Percentiles rank a stretch among this genome's conserved stretches.
Conservation (phyloP, 2,888 invertebrate species). For the Falcaria lacertinaria region DNA sequence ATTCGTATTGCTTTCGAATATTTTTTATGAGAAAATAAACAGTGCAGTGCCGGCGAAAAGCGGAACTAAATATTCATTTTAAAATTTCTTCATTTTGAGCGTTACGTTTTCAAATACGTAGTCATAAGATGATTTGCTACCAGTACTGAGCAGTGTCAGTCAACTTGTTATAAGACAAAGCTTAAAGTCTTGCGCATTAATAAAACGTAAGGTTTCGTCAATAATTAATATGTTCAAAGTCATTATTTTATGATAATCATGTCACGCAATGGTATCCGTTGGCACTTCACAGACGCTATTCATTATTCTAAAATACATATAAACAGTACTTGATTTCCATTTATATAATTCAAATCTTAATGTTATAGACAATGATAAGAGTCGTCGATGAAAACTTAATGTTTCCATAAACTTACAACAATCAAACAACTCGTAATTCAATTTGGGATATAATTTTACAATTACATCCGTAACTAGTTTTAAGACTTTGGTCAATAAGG, state of each 20-base stretch:
- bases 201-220: too few species aligned
- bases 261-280: constrained; percentile 22
- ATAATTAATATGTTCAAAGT: too few species aligned
- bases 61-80: too few species aligned
- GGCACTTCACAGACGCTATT: constrained; percentile 31
- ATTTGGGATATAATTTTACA: constrained; percentile 61
- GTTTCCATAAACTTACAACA: constrained; percentile 73
- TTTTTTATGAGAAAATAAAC: too few species aligned
- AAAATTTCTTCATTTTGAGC: too few species aligned
- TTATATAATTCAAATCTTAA: constrained; percentile 40
- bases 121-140: too few species aligned
- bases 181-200: too few species aligned
- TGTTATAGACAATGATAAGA: constrained; percentile 63
- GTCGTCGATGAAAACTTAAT: constrained; percentile 56
- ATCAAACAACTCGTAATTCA: constrained; percentile 71
- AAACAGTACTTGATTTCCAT: constrained; percentile 35
- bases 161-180: too few species aligned
- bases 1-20: too few species aligned
- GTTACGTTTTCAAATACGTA: too few species aligned
- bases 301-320: constrained; percentile 40
- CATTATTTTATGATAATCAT: constrained; percentile 11
- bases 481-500: constrained; percentile 80
- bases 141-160: too few species aligned
- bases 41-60: too few species aligned
- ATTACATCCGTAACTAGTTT: constrained; percentile 75